phyloP scores from a whole-genome alignment of 2,888 invertebrate species.

The Saturnia pavonia region DNA sequence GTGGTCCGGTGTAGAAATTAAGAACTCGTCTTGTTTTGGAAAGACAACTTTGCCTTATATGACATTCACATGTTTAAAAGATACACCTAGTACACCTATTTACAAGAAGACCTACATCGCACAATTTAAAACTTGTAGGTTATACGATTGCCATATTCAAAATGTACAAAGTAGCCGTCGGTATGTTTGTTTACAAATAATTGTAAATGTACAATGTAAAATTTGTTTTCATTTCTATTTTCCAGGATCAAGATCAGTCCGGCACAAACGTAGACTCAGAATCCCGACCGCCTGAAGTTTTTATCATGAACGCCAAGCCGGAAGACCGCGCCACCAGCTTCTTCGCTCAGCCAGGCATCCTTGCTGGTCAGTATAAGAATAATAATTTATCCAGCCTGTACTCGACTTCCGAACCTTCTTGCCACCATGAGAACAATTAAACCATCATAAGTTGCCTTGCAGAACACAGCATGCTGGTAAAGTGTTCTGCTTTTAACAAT shows the following conservation, averaged over 20 bases:
- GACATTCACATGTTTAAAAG: too few relatives aligned
- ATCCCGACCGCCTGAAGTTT: conserved; percentile 78
- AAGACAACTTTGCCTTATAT: too few relatives aligned
- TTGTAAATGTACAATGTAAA: background rate
- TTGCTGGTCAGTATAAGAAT: conserved; percentile 86
- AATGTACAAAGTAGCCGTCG: background rate
- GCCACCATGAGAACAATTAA: background rate
- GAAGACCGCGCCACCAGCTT: conserved; percentile 94
- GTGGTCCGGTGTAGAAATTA: background rate
- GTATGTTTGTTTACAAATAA: background rate
- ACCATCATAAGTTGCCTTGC: too few relatives aligned
- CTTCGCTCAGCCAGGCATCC: conserved; percentile 96
- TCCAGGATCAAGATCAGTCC: conserved; percentile 68
- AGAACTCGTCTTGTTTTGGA: too few relatives aligned
- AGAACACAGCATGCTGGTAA: too few relatives aligned
- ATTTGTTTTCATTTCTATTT: background rate
- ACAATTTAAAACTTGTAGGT: background rate
- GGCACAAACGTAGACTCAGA: conserved; percentile 66
- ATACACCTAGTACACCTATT: too few relatives aligned
- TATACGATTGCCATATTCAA: background rate
- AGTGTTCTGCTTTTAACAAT: background rate
- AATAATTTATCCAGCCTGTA: background rate
- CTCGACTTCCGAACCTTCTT: background rate
- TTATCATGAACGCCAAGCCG: conserved; percentile 91
- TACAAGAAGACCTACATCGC: background rate